Evolutionary conservation across 1,140 invertebrate genomes (phyloP).

Genomic region (Neodiprion fabricii): DNA sequence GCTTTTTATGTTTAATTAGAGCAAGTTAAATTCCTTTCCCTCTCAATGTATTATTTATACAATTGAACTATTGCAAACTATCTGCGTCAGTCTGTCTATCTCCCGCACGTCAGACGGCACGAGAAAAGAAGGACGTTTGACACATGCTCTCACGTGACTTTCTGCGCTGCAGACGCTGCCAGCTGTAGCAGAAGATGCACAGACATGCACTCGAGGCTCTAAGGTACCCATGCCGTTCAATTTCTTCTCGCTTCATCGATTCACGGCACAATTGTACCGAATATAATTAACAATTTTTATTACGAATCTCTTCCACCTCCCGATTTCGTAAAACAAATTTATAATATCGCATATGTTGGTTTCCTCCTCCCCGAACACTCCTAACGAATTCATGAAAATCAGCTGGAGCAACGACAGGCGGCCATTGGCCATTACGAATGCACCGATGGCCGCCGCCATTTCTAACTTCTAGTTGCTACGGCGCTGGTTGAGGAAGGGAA

Average conservation of each 20-base stretch:
- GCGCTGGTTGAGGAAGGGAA: too few species aligned
- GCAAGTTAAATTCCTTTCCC: neutral
- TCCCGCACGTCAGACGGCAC: neutral
- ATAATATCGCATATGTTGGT: neutral
- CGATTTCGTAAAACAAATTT: too few species aligned
- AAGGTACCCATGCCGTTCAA: too few species aligned
- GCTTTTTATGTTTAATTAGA: neutral
- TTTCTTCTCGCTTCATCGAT: too few species aligned
- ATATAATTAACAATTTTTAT: too few species aligned
- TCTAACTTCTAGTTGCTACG: neutral
- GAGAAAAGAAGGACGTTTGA: neutral
- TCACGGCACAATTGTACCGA: too few species aligned
- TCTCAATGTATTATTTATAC: neutral
- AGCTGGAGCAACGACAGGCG: neutral
- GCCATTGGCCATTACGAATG: neutral
- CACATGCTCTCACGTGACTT: conserved; percentile 1
- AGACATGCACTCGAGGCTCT: too few species aligned
- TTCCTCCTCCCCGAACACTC: neutral
- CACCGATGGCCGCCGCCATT: neutral
- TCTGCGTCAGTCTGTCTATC: neutral
- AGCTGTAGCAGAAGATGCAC: too few species aligned
- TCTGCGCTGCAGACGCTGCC: neutral
- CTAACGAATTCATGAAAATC: neutral
- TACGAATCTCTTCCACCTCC: too few species aligned
- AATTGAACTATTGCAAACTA: conserved; percentile 2